A percentile compares a stretch with the other conserved stretches of the same genome.
These are phyloP conservation scores for Argyra leucocephala DNA, from an alignment of 2,888 invertebrate genomes.

Conservation along the genomic window DNA sequence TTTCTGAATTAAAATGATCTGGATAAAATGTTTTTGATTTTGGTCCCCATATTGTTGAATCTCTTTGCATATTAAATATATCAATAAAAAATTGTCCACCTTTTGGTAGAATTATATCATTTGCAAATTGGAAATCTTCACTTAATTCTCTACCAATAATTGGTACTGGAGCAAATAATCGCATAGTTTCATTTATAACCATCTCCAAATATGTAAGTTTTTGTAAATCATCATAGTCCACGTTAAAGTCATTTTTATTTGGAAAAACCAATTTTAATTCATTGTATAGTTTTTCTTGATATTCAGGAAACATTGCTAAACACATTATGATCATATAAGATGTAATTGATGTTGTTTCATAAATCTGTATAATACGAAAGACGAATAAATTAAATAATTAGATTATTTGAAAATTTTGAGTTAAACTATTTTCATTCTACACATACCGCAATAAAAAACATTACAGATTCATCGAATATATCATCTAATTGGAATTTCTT, in stretches of 20 bases:
- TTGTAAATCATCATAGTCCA: slow-evolving; percentile 10
- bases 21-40: slow-evolving; percentile 39
- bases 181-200: slow-evolving; percentile 16
- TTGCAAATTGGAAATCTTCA: neutral
- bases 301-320: slow-evolving; percentile 19
- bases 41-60: slow-evolving; percentile 36
- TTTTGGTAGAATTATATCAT: slow-evolving; percentile 15
- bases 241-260: slow-evolving; percentile 9
- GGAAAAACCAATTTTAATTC: slow-evolving; percentile 15
- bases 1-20: slow-evolving; percentile 37
- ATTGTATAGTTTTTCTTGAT: slow-evolving; percentile 17
- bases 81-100: slow-evolving; percentile 22
- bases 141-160: slow-evolving; percentile 9
- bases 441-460: slow-evolving; percentile 39
- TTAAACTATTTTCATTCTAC: no score
- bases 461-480: slow-evolving; percentile 39
- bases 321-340: no score
- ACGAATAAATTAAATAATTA: neutral
- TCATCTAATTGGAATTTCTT: slow-evolving; percentile 32
- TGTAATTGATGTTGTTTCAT: no score
- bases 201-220: slow-evolving; percentile 15
- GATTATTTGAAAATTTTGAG: no score
- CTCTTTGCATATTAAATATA: slow-evolving; percentile 38
- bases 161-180: slow-evolving; percentile 15
- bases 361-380: no score